These are phyloP conservation scores for Phymastichus coffea DNA, from an alignment of 1,140 invertebrate species.

Conservation along the genomic window DNA sequence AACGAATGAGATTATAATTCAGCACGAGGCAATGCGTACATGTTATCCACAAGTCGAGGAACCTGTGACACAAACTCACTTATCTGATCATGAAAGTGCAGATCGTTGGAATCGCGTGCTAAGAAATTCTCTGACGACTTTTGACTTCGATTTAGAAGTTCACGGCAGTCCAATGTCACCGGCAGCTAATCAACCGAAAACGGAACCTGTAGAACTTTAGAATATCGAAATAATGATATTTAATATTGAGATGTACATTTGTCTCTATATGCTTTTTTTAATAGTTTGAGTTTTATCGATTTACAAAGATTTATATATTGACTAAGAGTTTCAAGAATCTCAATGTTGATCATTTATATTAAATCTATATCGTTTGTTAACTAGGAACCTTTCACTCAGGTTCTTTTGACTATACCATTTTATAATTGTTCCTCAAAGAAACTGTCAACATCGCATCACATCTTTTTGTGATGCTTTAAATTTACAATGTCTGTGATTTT, in stretches of 20 bases:
- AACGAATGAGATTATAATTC: constrained; percentile 82
- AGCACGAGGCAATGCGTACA: constrained; percentile 61
- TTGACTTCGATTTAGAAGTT: constrained; percentile 64
- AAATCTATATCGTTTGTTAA: too few relatives aligned
- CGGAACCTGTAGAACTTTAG: constrained; percentile 15
- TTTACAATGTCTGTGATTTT: constrained; percentile 23
- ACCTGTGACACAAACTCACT: too few relatives aligned
- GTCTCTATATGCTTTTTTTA: too few relatives aligned
- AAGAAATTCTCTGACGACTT: constrained; percentile 62
- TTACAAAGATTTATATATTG: too few relatives aligned
- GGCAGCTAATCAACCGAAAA: not conserved
- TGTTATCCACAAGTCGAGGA: not conserved
- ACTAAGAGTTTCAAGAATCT: too few relatives aligned
- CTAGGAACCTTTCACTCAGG: too few relatives aligned
- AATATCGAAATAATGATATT: too few relatives aligned
- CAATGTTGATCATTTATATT: too few relatives aligned
- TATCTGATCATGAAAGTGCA: constrained; percentile 21
- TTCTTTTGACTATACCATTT: too few relatives aligned
- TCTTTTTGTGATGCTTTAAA: constrained; percentile 1
- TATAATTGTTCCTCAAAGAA: too few relatives aligned
- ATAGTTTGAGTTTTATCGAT: too few relatives aligned
- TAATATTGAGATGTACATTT: too few relatives aligned
- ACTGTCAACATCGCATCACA: not conserved
- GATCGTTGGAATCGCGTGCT: constrained; percentile 49
- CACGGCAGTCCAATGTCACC: constrained; percentile 50